Conservation (phyloP, 2,888 invertebrate genomes). For the Conomelus anceps region DNA sequence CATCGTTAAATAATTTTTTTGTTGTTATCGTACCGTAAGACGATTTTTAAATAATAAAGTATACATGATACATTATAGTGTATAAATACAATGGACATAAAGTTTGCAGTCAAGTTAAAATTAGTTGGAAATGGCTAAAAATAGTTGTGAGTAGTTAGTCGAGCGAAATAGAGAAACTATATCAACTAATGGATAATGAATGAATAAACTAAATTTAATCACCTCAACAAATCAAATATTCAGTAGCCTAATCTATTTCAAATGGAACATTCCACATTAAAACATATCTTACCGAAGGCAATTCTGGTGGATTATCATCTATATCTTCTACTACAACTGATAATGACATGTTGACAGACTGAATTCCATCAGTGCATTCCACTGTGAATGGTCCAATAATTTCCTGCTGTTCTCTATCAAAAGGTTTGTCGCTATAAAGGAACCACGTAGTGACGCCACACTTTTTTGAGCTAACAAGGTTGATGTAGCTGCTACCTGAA, state of each 20-base stretch:
- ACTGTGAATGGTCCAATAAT: not conserved
- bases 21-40: too few relatives aligned
- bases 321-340: not conserved
- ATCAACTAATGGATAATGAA: too few relatives aligned
- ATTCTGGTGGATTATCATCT: not conserved
- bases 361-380: not conserved
- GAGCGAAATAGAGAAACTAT: too few relatives aligned
- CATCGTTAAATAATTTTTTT: too few relatives aligned
- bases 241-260: not conserved
- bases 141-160: too few relatives aligned
- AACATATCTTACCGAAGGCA: not conserved
- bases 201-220: too few relatives aligned
- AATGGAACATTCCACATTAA: not conserved
- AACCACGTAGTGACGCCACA: not conserved
- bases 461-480: not conserved
- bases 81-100: too few relatives aligned
- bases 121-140: too few relatives aligned
- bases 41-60: too few relatives aligned
- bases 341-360: not conserved
- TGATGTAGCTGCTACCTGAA: not conserved
- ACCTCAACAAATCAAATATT: not conserved
- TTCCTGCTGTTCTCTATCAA: not conserved
- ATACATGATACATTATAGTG: too few relatives aligned
- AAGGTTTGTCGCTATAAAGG: not conserved
- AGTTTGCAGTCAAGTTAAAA: too few relatives aligned